Evolutionary conservation across 1,140 invertebrate species (phyloP).

Genomic region (Zaprionus gabonicus): DNA sequence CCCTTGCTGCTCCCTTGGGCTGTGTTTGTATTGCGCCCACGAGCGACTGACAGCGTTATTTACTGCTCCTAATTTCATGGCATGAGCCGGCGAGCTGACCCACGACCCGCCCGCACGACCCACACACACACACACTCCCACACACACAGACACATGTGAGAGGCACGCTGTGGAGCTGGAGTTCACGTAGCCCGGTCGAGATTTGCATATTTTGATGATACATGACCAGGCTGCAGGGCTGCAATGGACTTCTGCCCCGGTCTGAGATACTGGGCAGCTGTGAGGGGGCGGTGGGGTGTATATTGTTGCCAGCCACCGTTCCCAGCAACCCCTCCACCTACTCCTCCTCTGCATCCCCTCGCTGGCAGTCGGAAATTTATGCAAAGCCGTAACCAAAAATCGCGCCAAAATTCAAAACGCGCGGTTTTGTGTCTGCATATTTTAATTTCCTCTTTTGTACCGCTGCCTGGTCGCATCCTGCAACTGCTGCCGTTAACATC

Average conservation of each 20-base stretch:
- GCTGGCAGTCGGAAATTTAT: slow-evolving; percentile 60
- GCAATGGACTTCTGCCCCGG: slow-evolving; percentile 4
- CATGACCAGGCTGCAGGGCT: slow-evolving; percentile 42
- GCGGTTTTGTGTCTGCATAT: slow-evolving; percentile 78
- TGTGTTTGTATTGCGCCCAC: slow-evolving; percentile 38
- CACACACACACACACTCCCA: neutral
- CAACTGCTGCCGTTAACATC: slow-evolving; percentile 69
- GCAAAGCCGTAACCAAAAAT: slow-evolving; percentile 72
- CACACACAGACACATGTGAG: slow-evolving; percentile 17
- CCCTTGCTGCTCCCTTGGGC: neutral
- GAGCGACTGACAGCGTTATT: slow-evolving; percentile 57
- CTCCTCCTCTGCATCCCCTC: neutral
- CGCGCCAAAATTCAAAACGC: slow-evolving; percentile 81
- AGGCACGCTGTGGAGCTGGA: slow-evolving; percentile 1
- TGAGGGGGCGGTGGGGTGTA: neutral
- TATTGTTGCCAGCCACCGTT: slow-evolving; percentile 25
- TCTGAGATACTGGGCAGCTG: slow-evolving; percentile 13
- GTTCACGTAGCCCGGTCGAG: slow-evolving; percentile 35
- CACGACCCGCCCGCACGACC: neutral
- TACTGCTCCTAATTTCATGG: slow-evolving; percentile 62
- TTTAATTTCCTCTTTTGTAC: slow-evolving; percentile 81
- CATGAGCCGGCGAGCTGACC: slow-evolving; percentile 23
- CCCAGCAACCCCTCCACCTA: neutral
- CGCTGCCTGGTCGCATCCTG: slow-evolving; percentile 53
- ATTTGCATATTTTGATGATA: slow-evolving; percentile 83